Percentiles rank a stretch among this genome's conserved stretches.
Conservation (phyloP, 2,113 vertebrate species). For the Solea solea region DNA sequence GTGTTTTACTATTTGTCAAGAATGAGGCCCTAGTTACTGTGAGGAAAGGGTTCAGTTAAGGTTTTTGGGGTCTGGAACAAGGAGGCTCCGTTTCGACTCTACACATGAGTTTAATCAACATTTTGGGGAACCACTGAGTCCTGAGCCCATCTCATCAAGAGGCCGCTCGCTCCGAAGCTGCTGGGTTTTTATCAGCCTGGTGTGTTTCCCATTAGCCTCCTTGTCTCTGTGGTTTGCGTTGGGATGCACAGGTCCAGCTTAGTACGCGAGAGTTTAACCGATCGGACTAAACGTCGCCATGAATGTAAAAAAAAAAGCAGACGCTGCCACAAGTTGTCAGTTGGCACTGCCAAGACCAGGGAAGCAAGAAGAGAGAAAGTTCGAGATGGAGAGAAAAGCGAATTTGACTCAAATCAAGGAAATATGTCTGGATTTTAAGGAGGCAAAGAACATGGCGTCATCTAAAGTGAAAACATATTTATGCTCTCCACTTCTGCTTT, state of each 20-base stretch:
- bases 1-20: slow-evolving; percentile 57
- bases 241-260: slow-evolving; percentile 70
- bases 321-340: slow-evolving; percentile 58
- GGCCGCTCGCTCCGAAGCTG: slow-evolving; percentile 47
- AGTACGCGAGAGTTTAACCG: slow-evolving; percentile 68
- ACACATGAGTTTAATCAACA: slow-evolving; percentile 79
- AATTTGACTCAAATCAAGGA: slow-evolving; percentile 72
- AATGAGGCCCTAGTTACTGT: slow-evolving; percentile 46
- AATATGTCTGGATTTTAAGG: slow-evolving; percentile 58
- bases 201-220: slow-evolving; percentile 75
- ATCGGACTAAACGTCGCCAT: slow-evolving; percentile 62
- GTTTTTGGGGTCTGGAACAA: slow-evolving; percentile 72
- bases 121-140: slow-evolving; percentile 68
- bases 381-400: slow-evolving; percentile 31
- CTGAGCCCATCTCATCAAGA: slow-evolving; percentile 58
- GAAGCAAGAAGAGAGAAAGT: slow-evolving; percentile 21
- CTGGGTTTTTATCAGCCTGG: slow-evolving; percentile 69
- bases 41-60: slow-evolving; percentile 71
- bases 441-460: slow-evolving; percentile 68
- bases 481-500: slow-evolving; percentile 42
- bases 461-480: slow-evolving; percentile 76
- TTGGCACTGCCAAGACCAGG: slow-evolving; percentile 56
- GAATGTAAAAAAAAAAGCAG: slow-evolving; percentile 71
- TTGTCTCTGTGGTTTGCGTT: slow-evolving; percentile 66
- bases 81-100: slow-evolving; percentile 56